These are phyloP conservation scores for Zophobas atratus DNA, from an alignment of 1,140 invertebrate genomes.

Conservation along the genomic window DNA sequence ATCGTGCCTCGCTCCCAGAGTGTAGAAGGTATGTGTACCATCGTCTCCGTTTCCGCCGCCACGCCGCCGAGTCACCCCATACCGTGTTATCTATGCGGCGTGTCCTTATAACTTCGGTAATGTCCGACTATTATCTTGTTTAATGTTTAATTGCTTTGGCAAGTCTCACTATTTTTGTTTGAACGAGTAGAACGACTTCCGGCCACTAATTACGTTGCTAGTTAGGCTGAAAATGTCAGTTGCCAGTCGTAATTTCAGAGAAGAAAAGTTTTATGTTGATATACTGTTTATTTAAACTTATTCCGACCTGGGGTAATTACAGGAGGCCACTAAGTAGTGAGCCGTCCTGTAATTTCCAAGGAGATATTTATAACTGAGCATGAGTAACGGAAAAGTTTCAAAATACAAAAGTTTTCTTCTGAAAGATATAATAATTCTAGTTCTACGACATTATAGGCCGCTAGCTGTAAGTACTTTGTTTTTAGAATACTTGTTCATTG, in stretches of 20 bases:
- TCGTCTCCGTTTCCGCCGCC: slow-evolving; percentile 28
- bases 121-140: slow-evolving; percentile 59
- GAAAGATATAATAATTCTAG: background rate
- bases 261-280: slow-evolving; percentile 44
- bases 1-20: slow-evolving; percentile 13
- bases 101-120: slow-evolving; percentile 50
- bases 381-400: slow-evolving; percentile 13
- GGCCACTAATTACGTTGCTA: slow-evolving; percentile 55
- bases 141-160: slow-evolving; percentile 57
- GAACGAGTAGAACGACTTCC: slow-evolving; percentile 53
- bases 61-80: slow-evolving; percentile 28
- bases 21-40: slow-evolving; percentile 30
- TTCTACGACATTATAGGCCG: background rate
- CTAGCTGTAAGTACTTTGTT: too few species aligned
- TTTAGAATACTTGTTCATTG: too few species aligned
- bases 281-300: slow-evolving; percentile 49
- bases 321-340: slow-evolving; percentile 22
- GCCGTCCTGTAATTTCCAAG: slow-evolving; percentile 28
- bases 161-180: slow-evolving; percentile 56
- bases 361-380: slow-evolving; percentile 28
- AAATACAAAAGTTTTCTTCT: slow-evolving; percentile 13
- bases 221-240: slow-evolving; percentile 54
- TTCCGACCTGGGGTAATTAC: slow-evolving; percentile 37
- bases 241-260: slow-evolving; percentile 54
- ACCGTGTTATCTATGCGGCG: slow-evolving; percentile 37